Evolutionary conservation across 2,113 vertebrate genomes (phyloP).

Genomic region (Ageneiosus marmoratus): DNA sequence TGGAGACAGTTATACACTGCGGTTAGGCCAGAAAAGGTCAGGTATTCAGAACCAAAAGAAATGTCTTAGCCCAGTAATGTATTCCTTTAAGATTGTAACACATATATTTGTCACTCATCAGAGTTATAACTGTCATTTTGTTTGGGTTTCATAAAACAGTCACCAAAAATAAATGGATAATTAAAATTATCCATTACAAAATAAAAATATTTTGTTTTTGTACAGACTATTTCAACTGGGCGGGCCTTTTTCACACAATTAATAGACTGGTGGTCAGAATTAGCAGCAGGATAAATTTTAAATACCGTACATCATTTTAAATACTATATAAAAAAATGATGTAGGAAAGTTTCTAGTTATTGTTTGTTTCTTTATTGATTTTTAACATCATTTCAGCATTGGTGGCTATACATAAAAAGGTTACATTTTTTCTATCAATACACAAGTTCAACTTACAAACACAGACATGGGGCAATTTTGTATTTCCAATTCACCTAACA

Average conservation of each 20-base stretch:
- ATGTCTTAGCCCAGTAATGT: neutral
- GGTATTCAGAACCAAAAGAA: neutral
- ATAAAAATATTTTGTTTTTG: too few relatives aligned
- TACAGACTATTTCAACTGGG: too few relatives aligned
- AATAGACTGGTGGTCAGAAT: neutral
- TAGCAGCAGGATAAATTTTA: neutral
- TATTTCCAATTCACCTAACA: too few relatives aligned
- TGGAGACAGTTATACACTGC: neutral
- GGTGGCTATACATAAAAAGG: too few relatives aligned
- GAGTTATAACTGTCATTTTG: neutral
- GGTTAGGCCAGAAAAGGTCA: neutral
- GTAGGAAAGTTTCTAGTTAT: too few relatives aligned
- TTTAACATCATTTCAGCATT: too few relatives aligned
- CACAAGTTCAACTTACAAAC: too few relatives aligned
- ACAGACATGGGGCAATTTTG: too few relatives aligned
- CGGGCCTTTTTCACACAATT: neutral
- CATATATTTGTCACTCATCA: neutral
- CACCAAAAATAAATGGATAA: neutral
- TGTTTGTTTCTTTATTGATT: too few relatives aligned
- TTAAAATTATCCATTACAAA: too few relatives aligned
- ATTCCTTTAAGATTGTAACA: neutral
- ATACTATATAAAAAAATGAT: too few relatives aligned
- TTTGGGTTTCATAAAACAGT: neutral
- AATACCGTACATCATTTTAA: neutral
- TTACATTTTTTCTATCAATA: too few relatives aligned